These are phyloP conservation scores for Ethmia dodecea DNA, from an alignment of 2,888 invertebrate genomes.

Conservation along the genomic window DNA sequence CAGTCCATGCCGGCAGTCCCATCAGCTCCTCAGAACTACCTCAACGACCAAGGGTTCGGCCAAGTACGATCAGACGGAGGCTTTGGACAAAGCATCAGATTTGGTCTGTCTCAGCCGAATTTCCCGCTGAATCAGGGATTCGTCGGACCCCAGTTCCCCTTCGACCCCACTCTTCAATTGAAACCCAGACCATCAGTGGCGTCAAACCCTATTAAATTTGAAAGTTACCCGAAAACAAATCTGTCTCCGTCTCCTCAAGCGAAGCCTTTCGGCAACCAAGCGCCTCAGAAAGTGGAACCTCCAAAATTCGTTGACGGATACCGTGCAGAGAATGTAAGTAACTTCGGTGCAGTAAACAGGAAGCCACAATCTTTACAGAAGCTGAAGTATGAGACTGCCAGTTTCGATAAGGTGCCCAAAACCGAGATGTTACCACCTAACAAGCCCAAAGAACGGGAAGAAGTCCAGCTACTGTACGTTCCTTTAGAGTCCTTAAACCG, in stretches of 20 bases:
- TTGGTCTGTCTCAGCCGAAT: slow-evolving; percentile 59
- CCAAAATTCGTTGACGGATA: slow-evolving; percentile 65
- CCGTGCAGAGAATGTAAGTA: slow-evolving; percentile 49
- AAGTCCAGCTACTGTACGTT: slow-evolving; percentile 89
- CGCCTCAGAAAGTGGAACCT: slow-evolving; percentile 40
- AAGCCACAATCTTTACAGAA: slow-evolving; percentile 59
- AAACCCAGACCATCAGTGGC: slow-evolving; percentile 34
- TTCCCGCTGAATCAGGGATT: slow-evolving; percentile 62
- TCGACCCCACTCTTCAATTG: slow-evolving; percentile 42
- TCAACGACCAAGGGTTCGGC: slow-evolving; percentile 58
- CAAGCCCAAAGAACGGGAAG: slow-evolving; percentile 73
- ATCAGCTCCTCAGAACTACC: slow-evolving; percentile 64
- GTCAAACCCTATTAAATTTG: slow-evolving; percentile 46
- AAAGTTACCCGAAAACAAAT: slow-evolving; percentile 32
- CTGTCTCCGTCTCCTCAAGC: slow-evolving; percentile 32
- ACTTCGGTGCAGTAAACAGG: slow-evolving; percentile 33
- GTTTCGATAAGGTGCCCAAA: slow-evolving; percentile 41
- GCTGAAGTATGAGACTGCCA: slow-evolving; percentile 57
- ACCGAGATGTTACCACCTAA: slow-evolving; percentile 31
- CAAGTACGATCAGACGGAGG: slow-evolving; percentile 23
- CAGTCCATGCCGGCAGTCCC: slow-evolving; percentile 60
- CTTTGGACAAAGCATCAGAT: slow-evolving; percentile 59
- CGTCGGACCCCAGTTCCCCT: slow-evolving; percentile 49
- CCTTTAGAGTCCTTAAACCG: slow-evolving; percentile 85
- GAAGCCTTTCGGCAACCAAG: slow-evolving; percentile 43